Evolutionary conservation across 1,140 invertebrate genomes (phyloP).

Genomic region (Aphelenchoides fujianensis): DNA sequence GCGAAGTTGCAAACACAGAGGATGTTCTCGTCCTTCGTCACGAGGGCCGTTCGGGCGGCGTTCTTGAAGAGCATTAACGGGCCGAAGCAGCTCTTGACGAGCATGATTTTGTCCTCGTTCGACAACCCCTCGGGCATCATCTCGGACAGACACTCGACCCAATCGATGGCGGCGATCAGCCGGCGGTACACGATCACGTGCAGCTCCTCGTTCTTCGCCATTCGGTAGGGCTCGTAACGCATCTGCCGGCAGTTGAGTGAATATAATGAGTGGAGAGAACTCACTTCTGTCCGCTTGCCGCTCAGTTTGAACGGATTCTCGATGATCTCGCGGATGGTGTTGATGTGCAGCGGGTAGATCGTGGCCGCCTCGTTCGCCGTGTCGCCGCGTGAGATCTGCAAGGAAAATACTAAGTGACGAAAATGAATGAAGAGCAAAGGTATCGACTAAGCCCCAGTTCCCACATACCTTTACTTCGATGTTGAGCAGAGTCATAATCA

Average conservation of each 20-base stretch:
- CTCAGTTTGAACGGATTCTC: slow-evolving; percentile 51
- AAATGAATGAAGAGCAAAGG: slow-evolving; percentile 19
- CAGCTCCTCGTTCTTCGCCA: slow-evolving; percentile 60
- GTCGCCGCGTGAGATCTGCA: slow-evolving; percentile 55
- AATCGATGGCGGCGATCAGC: slow-evolving; percentile 61
- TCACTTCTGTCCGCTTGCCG: slow-evolving; percentile 56
- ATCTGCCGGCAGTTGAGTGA: slow-evolving; percentile 46
- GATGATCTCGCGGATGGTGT: slow-evolving; percentile 54
- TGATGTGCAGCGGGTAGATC: slow-evolving; percentile 55
- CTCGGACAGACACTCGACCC: slow-evolving; percentile 57
- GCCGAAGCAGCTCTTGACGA: slow-evolving; percentile 57
- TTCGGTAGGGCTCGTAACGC: slow-evolving; percentile 60
- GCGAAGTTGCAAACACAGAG: slow-evolving; percentile 61
- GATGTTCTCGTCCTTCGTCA: slow-evolving; percentile 55
- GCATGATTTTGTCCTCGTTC: slow-evolving; percentile 53
- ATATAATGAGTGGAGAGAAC: no score
- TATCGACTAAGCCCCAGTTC: neutral
- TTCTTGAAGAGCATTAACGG: slow-evolving; percentile 59
- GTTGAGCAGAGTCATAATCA: slow-evolving; percentile 57
- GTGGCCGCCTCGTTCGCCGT: slow-evolving; percentile 53
- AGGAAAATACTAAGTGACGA: no score
- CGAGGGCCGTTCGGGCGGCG: slow-evolving; percentile 55
- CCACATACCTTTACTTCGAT: slow-evolving; percentile 57
- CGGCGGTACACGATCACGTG: slow-evolving; percentile 56
- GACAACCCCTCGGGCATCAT: slow-evolving; percentile 43